Percentiles rank a stretch among this genome's conserved stretches.
These are phyloP conservation scores for Helogale parvula DNA, from an alignment of 2,113 vertebrate genomes.

Conservation along the genomic window DNA sequence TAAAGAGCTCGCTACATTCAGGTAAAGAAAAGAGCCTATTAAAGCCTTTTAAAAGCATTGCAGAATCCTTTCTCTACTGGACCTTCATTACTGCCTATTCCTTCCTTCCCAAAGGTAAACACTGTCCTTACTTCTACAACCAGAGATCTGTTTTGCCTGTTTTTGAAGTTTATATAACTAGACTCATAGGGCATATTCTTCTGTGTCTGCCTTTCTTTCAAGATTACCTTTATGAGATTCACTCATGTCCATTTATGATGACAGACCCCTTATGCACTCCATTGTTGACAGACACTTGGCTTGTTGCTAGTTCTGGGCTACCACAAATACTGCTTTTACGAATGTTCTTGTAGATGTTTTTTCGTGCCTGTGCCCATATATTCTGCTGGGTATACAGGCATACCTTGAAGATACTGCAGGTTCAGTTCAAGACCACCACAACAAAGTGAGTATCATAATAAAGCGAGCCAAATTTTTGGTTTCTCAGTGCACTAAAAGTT, in stretches of 20 bases:
- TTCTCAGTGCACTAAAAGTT: neutral
- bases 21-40: neutral
- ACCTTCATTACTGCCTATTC: neutral
- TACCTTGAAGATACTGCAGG: neutral
- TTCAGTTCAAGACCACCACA: neutral
- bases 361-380: no score
- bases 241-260: neutral
- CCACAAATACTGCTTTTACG: neutral
- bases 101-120: neutral
- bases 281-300: rapidly evolving
- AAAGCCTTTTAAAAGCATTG: no score
- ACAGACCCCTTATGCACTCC: neutral
- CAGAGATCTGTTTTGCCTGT: neutral
- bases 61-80: neutral
- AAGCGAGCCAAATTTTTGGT: neutral
- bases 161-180: neutral
- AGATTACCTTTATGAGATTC: neutral
- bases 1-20: neutral
- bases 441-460: neutral
- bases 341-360: no score
- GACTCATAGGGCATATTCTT: neutral
- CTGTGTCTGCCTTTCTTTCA: neutral
- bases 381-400: neutral
- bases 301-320: neutral
- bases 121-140: neutral